Conservation (phyloP, 1,140 invertebrate species). For the Pectinophora gossypiella region DNA sequence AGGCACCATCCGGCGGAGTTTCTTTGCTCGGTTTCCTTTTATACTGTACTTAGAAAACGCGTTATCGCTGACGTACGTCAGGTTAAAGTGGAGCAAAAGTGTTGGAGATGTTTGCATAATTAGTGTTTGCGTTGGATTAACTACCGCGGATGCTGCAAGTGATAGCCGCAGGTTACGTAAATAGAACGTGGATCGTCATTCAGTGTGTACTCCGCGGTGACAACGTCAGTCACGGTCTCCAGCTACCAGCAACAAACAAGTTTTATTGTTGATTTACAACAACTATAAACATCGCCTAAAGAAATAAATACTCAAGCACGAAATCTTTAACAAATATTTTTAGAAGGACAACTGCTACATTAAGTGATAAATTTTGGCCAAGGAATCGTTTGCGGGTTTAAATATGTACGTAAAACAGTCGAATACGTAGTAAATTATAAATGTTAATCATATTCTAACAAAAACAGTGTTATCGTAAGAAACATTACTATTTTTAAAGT, state of each 20-base stretch:
- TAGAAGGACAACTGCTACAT: background rate
- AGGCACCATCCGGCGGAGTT: conserved; percentile 12
- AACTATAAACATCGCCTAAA: background rate
- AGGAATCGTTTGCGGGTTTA: no score
- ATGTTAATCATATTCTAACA: no score
- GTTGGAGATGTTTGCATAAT: conserved; percentile 18
- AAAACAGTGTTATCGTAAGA: no score
- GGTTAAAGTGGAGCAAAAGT: conserved; percentile 21
- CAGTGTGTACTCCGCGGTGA: conserved; percentile 14
- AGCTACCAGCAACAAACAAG: background rate
- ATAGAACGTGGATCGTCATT: conserved; percentile 19
- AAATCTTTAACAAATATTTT: background rate
- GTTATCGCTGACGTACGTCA: conserved; percentile 21
- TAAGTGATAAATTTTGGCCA: background rate
- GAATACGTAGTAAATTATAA: no score
- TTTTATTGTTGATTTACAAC: background rate
- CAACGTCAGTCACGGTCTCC: conserved; percentile 14
- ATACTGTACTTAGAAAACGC: background rate
- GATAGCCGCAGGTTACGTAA: conserved; percentile 35
- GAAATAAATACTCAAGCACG: background rate
- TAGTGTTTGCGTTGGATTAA: conserved; percentile 28
- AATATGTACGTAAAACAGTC: no score
- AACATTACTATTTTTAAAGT: background rate
- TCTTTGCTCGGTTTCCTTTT: background rate
- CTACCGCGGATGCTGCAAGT: conserved; percentile 28